A percentile compares a stretch with the other conserved stretches of the same genome.
Conservation (phyloP, 2,888 invertebrate species). For the Linnaemya tessellans region DNA sequence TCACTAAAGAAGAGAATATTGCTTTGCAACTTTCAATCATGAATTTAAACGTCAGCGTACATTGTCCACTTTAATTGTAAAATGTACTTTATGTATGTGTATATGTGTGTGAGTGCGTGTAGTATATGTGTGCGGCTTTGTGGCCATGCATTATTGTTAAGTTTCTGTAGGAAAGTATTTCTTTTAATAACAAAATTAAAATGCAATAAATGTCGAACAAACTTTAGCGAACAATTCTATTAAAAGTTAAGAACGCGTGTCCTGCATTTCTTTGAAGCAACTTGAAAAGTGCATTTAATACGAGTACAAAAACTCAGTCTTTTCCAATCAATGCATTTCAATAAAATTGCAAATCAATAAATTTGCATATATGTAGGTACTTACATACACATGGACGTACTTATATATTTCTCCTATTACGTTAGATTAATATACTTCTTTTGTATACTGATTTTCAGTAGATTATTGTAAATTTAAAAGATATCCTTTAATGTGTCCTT, state of each 20-base stretch:
- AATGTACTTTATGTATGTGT: background rate
- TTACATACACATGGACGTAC: background rate
- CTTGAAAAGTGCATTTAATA: conserved; percentile 45
- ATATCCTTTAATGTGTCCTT: background rate
- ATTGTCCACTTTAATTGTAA: background rate
- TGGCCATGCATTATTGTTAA: background rate
- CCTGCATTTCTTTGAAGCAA: conserved; percentile 51
- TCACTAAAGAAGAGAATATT: conserved; percentile 15
- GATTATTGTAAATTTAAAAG: background rate
- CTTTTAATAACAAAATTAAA: conserved; percentile 60
- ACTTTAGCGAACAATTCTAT: conserved; percentile 52
- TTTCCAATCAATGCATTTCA: conserved; percentile 17
- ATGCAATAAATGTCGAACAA: conserved; percentile 58
- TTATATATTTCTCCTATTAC: background rate
- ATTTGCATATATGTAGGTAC: conserved; percentile 1
- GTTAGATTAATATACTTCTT: conserved; percentile 1
- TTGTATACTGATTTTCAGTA: background rate
- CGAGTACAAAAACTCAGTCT: background rate
- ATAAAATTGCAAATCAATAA: conserved; percentile 33
- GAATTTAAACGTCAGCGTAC: conserved; percentile 7
- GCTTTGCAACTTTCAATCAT: conserved; percentile 32
- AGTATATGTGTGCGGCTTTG: background rate
- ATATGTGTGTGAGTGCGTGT: background rate
- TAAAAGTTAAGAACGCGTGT: conserved; percentile 66
- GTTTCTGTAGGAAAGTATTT: conserved; percentile 44